phyloP scores from a whole-genome alignment of 2,888 invertebrate species.

The Gymnoscelis rufifasciata region DNA sequence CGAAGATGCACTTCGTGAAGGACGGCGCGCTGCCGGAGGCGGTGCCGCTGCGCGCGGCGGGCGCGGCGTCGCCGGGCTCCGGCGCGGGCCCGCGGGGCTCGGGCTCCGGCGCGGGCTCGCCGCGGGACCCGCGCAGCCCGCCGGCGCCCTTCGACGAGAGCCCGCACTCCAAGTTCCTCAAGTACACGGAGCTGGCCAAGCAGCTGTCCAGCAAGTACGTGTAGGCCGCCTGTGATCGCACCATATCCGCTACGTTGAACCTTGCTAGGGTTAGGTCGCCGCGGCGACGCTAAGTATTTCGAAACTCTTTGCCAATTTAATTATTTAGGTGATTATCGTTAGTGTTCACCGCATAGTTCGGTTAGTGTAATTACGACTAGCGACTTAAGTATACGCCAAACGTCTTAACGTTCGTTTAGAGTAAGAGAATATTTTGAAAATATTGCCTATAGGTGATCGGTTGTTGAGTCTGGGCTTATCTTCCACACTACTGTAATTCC shows the following conservation, averaged over 20 bases:
- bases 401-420: slow-evolving; percentile 73
- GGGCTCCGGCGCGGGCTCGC: slow-evolving; percentile 66
- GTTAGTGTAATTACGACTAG: slow-evolving; percentile 77
- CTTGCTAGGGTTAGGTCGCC: slow-evolving; percentile 73
- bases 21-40: slow-evolving; percentile 92
- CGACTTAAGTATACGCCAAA: slow-evolving; percentile 79
- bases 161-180: slow-evolving; percentile 97
- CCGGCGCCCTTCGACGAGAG: slow-evolving; percentile 89
- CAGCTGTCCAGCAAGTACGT: slow-evolving; percentile 98
- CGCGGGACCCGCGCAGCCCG: slow-evolving; percentile 80
- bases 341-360: slow-evolving; percentile 75
- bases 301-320: slow-evolving; percentile 80
- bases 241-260: slow-evolving; percentile 85
- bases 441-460: slow-evolving; percentile 75
- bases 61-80: slow-evolving; percentile 67
- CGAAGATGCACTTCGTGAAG: slow-evolving; percentile 96
- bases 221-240: slow-evolving; percentile 86
- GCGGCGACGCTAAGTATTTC: slow-evolving; percentile 76
- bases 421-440: slow-evolving; percentile 76
- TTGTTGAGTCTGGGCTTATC: slow-evolving; percentile 60
- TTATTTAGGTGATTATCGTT: slow-evolving; percentile 76
- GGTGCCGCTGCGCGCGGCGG: slow-evolving; percentile 79
- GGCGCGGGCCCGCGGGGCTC: slow-evolving; percentile 46
- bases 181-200: slow-evolving; percentile 98
- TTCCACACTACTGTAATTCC: slow-evolving; percentile 76